Conservation (phyloP, 2,888 invertebrate species). For the Agapetus fuscipes region DNA sequence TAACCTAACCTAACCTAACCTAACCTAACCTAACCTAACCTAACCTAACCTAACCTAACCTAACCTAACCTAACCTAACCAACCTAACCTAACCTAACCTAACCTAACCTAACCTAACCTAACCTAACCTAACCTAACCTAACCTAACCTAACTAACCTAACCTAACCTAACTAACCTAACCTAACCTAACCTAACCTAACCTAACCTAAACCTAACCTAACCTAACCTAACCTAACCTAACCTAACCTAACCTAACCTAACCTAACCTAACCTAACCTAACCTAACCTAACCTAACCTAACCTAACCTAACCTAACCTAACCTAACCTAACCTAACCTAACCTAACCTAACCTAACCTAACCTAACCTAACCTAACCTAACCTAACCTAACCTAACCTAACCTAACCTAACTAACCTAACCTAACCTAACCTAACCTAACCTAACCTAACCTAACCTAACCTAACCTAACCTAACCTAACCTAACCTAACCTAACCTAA, state of each 20-base stretch:
- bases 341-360: slow-evolving; percentile 23
- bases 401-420: slow-evolving; percentile 22
- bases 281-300: slow-evolving; percentile 25
- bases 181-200: slow-evolving; percentile 25
- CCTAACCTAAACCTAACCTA: slow-evolving; percentile 24
- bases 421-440: slow-evolving; percentile 23
- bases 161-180: slow-evolving; percentile 26
- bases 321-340: slow-evolving; percentile 24
- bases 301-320: slow-evolving; percentile 25
- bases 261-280: slow-evolving; percentile 25
- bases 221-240: slow-evolving; percentile 25
- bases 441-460: slow-evolving; percentile 24
- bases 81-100: too few species aligned
- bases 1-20: slow-evolving; percentile 23
- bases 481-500: slow-evolving; percentile 22
- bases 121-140: slow-evolving; percentile 26
- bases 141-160: slow-evolving; percentile 25
- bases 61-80: too few species aligned
- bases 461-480: slow-evolving; percentile 23
- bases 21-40: slow-evolving; percentile 27
- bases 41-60: slow-evolving; percentile 26
- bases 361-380: slow-evolving; percentile 23
- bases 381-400: slow-evolving; percentile 23
- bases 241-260: slow-evolving; percentile 23
- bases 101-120: slow-evolving; percentile 25